Percentiles rank a stretch among this genome's conserved stretches.
These are phyloP conservation scores for Sciurus vulgaris DNA, from an alignment of 2,797 vertebrate species.

Conservation along the genomic window DNA sequence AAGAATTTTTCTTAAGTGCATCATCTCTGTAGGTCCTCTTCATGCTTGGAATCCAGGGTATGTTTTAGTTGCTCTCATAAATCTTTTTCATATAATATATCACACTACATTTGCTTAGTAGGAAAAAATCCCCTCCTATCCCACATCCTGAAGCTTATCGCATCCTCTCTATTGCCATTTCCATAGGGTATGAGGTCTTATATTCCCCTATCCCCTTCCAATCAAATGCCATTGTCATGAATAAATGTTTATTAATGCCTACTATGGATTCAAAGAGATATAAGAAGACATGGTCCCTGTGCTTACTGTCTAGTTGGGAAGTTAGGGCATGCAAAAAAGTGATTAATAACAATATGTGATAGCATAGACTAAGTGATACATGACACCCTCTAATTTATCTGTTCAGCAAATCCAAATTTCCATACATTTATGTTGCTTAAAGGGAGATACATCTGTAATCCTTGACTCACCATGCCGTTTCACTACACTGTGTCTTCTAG, in stretches of 20 bases:
- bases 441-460: slow-evolving; percentile 66
- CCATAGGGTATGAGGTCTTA: neutral
- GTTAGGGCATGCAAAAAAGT: slow-evolving; percentile 32
- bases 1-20: neutral
- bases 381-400: slow-evolving; percentile 73
- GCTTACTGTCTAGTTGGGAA: slow-evolving; percentile 13
- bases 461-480: slow-evolving; percentile 62
- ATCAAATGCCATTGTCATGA: slow-evolving; percentile 43
- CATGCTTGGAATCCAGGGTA: neutral
- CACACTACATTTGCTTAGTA: slow-evolving; percentile 44
- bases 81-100: neutral
- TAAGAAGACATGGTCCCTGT: neutral
- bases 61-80: neutral
- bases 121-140: neutral
- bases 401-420: slow-evolving; percentile 70
- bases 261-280: slow-evolving; percentile 47
- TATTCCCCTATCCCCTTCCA: neutral
- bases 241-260: slow-evolving; percentile 69
- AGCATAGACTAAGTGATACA: slow-evolving; percentile 53
- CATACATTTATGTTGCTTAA: slow-evolving; percentile 71
- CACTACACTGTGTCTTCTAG: slow-evolving; percentile 67
- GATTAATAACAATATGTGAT: slow-evolving; percentile 52
- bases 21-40: neutral
- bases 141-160: neutral
- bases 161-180: slow-evolving; percentile 21